Base-by-base conservation (phyloP, 2,888 invertebrate genomes). In the Eugnorisma glareosa region DNA sequence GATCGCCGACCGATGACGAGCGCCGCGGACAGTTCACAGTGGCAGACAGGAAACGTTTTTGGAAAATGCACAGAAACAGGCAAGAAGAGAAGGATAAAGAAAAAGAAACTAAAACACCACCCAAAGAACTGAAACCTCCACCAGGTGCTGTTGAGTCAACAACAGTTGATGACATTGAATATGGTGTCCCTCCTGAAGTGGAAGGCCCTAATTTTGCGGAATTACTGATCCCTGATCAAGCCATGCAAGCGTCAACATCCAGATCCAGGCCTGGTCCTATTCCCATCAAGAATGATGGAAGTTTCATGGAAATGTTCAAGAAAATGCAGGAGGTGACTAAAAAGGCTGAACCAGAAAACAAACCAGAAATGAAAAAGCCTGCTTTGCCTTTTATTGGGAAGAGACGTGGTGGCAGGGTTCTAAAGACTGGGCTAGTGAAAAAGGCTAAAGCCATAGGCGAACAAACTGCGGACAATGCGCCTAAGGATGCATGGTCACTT, bases 401-500 rank as follows among this genome's bases (percentile, higher is more conserved):
- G 92, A 97, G 99, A 87, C 97, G 98, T 77, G 99, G 99, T 69
- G 99, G 98, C 28, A 97, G 98, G 92, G 98, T 99, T 69, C 96
- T 99, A 31, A 99, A 99, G 95, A 99, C 99, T 67, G 99, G 99
- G 61, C 97, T 99, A 93, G 99, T 99, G 61, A 98, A 99, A 90
- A 99, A 99, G 93, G 97, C 97, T 67, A 98, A 98, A 92, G 97
- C 97, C 37, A 95, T 96, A 31, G 97, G 97, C 73, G 98, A 98
- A 88, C 97, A 97, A 87, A 97, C 97, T 1, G 97, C 95, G 1
- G 97, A 97, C 86, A 97, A 96, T 67, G 97, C 97, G 35, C 98
- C 98, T 0, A 98, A 98, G 92, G 99, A 99, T 94, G 99, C 99
- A 24, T 99, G 99, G 99, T 98, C 99, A 0, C 97, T 99, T 43